These are phyloP conservation scores for Pterocles burchelli DNA, from an alignment of 2,113 vertebrate genomes.

Conservation along the genomic window DNA sequence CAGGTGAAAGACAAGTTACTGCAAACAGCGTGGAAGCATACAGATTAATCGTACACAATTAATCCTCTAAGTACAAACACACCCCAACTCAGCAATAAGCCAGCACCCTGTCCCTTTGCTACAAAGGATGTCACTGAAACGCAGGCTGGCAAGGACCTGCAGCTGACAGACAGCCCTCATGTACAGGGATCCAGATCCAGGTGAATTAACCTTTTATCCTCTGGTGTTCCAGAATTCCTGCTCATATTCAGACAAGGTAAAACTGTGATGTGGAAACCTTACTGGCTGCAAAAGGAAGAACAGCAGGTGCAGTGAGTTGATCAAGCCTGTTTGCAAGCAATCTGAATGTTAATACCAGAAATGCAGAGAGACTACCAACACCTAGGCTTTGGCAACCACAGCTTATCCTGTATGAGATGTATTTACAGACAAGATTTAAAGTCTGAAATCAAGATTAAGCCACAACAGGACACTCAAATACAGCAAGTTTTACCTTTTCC, in stretches of 20 bases:
- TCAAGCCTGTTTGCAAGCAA: background rate
- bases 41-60: background rate
- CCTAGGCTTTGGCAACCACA: background rate
- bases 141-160: background rate
- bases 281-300: background rate
- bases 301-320: background rate
- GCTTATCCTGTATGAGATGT: background rate
- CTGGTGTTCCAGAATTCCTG: background rate
- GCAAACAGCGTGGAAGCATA: background rate
- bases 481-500: background rate
- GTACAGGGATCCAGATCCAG: background rate
- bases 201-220: background rate
- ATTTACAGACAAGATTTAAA: background rate
- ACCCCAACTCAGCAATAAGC: background rate
- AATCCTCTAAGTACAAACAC: background rate
- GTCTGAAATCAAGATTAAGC: background rate
- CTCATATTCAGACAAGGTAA: background rate
- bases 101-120: background rate
- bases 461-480: background rate
- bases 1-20: background rate
- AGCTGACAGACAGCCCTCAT: accelerated
- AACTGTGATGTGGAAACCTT: background rate
- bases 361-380: background rate
- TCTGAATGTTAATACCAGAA: background rate
- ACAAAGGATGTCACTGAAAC: background rate